phyloP scores from a whole-genome alignment of 2,888 invertebrate genomes.

The Exocentrus adspersus region DNA sequence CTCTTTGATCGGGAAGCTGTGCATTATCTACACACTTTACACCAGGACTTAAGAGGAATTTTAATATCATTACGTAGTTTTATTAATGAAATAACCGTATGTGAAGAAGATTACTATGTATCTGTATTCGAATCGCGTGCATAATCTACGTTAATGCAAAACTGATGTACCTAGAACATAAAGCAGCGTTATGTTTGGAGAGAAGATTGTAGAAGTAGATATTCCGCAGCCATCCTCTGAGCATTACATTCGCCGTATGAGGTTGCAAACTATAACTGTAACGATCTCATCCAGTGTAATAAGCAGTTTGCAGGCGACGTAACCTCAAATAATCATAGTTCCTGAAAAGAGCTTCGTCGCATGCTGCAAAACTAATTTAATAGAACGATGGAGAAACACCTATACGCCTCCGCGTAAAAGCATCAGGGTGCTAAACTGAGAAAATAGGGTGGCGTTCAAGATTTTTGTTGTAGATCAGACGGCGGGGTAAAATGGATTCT shows the following conservation, averaged over 20 bases:
- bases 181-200: conserved; percentile 7
- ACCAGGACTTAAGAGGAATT: no score
- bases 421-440: not conserved
- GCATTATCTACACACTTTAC: no score
- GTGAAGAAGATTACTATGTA: no score
- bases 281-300: conserved; percentile 41
- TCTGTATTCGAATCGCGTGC: no score
- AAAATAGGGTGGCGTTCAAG: not conserved
- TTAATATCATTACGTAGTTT: no score
- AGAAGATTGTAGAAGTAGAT: not conserved
- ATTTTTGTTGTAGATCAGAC: not conserved
- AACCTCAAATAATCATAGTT: conserved; percentile 43
- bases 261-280: conserved; percentile 36
- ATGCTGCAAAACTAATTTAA: conserved; percentile 13
- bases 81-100: no score
- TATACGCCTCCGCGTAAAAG: not conserved
- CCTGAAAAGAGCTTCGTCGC: conserved; percentile 1
- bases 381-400: conserved; percentile 6
- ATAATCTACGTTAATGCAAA: conserved; percentile 1
- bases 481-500: not conserved
- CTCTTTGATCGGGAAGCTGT: no score
- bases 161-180: conserved; percentile 4
- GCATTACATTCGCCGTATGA: conserved; percentile 18
- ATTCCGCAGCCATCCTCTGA: conserved; percentile 8
- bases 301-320: conserved; percentile 45